Evolutionary conservation across 2,797 vertebrate species (phyloP), one percentile per base, ranked within the genome.

Genomic region (Mormyrus hasselquistii): DNA sequence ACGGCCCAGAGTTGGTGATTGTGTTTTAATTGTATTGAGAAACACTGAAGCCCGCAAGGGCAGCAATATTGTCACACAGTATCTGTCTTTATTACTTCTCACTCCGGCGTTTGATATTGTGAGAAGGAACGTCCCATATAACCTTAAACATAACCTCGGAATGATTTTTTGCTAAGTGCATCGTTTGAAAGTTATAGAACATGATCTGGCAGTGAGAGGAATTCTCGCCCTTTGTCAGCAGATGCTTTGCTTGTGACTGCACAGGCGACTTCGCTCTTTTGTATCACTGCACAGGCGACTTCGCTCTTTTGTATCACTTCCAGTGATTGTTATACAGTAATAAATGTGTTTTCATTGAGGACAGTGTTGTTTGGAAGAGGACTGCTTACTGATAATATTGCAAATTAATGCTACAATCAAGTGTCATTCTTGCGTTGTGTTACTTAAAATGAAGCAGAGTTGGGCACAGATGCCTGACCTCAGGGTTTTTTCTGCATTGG

Each of bases 161-260:
- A 91, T 92, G 91, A 91, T 92, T 93, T 93, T 91, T 93, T 93
- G 93, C 44, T 65, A 89, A 91, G 90, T 90, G 53, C 53, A 69
- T 55, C 19, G 16, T 86, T 53, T 93, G 92, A 93, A 95, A 94
- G 94, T 95, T 94, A 93, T 92, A 88, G 92, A 90, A 92, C 92
- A 93, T 65, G 50, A 84, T 90, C 94, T 93, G 94, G 93, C 93
- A 94, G 93, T 94, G 94, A 94, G 93, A 94, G 92, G 90, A 92
- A 93, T 93, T 89, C 92, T 94, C 92, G 89, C 91, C 90, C 94
- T 91, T 89, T 90, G 93, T 96, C 95, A 96, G 96, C 95, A 96
- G 93, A 95, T 92, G 90, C 89, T 90, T 41, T 94, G 94, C 94
- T 96, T 96, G 95, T 94, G 93, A 95, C 96, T 96, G 95, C 95